These are phyloP conservation scores for Clarias laeviceps DNA, from an alignment of 2,797 vertebrate genomes.

Conservation along the genomic window DNA sequence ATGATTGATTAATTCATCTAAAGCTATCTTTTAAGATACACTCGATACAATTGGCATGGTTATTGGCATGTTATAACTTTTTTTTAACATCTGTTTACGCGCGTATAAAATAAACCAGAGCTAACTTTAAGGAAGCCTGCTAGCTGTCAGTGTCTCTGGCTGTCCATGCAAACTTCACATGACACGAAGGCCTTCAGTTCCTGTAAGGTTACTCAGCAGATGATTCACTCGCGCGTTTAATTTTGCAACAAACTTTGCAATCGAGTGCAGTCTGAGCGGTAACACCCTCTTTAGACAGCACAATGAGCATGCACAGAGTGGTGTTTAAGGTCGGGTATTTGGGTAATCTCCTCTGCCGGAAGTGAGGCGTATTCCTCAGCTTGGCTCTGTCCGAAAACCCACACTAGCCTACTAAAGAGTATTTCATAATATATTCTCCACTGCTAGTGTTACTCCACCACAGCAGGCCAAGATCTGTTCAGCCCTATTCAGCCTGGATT, in stretches of 20 bases:
- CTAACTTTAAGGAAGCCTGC: neutral
- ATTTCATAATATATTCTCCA: neutral
- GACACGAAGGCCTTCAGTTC: neutral
- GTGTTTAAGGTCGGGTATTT: neutral
- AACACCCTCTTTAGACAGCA: neutral
- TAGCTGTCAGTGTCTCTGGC: slow-evolving; percentile 8
- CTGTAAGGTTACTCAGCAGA: neutral
- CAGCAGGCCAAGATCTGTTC: neutral
- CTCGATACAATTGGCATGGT: neutral
- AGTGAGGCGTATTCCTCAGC: slow-evolving; percentile 11
- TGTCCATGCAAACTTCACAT: slow-evolving; percentile 26
- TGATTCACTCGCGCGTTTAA: neutral
- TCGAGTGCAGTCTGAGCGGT: neutral
- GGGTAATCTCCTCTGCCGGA: slow-evolving; percentile 22
- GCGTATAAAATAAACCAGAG: neutral
- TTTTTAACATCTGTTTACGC: neutral
- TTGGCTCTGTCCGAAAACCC: neutral
- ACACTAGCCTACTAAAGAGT: neutral
- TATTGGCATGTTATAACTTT: neutral
- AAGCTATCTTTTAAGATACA: neutral
- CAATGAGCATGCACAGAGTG: neutral
- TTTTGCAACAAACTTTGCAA: neutral
- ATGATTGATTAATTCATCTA: neutral
- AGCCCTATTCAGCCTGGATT: neutral
- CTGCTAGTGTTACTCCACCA: too few species aligned